These are phyloP conservation scores for Morpho achilles DNA, from an alignment of 2,888 invertebrate species.

Conservation along the genomic window DNA sequence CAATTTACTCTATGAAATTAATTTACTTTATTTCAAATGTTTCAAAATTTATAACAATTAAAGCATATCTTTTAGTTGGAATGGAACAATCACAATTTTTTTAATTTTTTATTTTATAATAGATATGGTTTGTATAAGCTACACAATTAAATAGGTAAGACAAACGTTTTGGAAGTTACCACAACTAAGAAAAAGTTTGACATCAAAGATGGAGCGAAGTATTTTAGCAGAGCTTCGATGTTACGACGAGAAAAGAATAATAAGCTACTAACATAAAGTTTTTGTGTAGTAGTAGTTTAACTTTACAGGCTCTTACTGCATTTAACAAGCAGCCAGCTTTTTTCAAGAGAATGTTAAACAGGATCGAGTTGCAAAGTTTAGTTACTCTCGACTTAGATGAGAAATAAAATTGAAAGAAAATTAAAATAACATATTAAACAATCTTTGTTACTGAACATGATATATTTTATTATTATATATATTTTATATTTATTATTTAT, in stretches of 20 bases:
- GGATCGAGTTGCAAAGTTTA: too few species aligned
- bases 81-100: neutral
- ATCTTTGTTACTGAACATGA: too few species aligned
- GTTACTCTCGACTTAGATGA: too few species aligned
- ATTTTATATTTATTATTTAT: too few species aligned
- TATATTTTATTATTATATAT: too few species aligned
- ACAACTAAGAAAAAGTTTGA: conserved; percentile 22
- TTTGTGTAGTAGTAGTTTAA: neutral
- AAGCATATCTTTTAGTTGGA: neutral
- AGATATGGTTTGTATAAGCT: conserved; percentile 11
- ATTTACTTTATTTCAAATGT: too few species aligned
- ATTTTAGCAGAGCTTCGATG: conserved; percentile 19
- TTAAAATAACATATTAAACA: too few species aligned
- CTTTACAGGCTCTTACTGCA: neutral
- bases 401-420: too few species aligned
- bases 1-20: too few species aligned
- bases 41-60: too few species aligned
- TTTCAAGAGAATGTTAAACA: neutral
- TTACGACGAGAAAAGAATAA: conserved; percentile 15
- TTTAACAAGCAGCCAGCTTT: neutral
- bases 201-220: conserved; percentile 12
- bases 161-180: conserved; percentile 16
- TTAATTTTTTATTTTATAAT: conserved; percentile 7
- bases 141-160: conserved; percentile 13
- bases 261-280: conserved; percentile 7